These are phyloP conservation scores for Planococcus citri DNA, from an alignment of 1,140 invertebrate genomes.

Conservation along the genomic window DNA sequence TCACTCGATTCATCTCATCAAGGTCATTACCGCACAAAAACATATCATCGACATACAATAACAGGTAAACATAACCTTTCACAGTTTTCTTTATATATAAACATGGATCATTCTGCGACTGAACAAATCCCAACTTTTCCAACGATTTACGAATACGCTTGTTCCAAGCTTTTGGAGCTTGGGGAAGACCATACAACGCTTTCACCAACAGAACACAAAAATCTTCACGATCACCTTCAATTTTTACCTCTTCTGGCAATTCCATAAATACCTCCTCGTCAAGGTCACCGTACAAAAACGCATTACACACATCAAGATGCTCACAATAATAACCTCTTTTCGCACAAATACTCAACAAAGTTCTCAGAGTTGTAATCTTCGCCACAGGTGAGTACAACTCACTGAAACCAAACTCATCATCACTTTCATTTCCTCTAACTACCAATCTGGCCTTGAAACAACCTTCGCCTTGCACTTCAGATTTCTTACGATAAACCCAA, in stretches of 20 bases:
- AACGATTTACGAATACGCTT: background rate
- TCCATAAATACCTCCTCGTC: constrained; percentile 26
- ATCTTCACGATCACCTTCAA: constrained; percentile 22
- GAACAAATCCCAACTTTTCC: background rate
- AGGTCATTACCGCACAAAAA: background rate
- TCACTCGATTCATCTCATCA: background rate
- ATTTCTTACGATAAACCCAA: no score
- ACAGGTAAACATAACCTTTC: background rate
- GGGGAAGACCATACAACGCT: constrained; percentile 20
- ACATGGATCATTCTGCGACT: background rate
- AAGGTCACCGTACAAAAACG: constrained; percentile 20
- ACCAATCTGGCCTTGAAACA: constrained; percentile 28
- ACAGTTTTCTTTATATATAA: background rate
- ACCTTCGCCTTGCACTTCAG: constrained; percentile 12
- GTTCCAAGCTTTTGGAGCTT: constrained; percentile 19
- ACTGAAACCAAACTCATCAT: background rate
- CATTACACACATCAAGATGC: constrained; percentile 22
- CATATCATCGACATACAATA: constrained; percentile 20
- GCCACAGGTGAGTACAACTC: constrained; percentile 29
- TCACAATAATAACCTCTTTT: constrained; percentile 2
- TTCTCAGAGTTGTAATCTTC: constrained; percentile 15
- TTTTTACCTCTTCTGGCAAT: constrained; percentile 27
- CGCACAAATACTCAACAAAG: background rate
- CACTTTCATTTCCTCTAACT: constrained; percentile 28
- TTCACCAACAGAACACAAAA: constrained; percentile 22